Conservation (phyloP, 2,797 vertebrate genomes). For the Rousettus madagascariensis region DNA sequence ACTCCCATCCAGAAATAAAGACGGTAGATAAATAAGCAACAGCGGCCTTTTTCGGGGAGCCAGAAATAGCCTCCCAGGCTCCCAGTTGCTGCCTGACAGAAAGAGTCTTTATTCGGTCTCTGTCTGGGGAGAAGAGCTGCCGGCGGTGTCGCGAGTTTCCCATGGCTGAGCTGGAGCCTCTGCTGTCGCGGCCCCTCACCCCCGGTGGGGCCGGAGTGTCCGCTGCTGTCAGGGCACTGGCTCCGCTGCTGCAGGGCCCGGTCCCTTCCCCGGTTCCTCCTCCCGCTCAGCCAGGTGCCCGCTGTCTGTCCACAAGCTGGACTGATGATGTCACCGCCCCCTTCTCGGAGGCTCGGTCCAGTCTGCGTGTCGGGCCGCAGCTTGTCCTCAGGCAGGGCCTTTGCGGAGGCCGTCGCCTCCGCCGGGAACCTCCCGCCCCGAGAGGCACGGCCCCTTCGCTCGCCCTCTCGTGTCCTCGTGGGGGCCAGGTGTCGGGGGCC, state of each 20-base stretch:
- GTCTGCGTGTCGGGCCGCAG: fast-evolving
- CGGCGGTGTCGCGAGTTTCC: fast-evolving
- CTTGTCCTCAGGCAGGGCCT: neutral
- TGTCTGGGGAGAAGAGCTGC: neutral
- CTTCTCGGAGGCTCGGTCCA: neutral
- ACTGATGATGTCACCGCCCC: neutral
- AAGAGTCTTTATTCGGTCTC: neutral
- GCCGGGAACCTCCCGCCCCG: neutral
- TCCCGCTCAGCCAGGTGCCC: fast-evolving
- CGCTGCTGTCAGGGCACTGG: neutral
- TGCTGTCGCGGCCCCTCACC: fast-evolving
- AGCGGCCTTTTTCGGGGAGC: constrained; percentile 37
- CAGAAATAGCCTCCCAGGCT: constrained; percentile 31
- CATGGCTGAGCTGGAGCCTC: neutral
- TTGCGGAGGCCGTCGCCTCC: neutral
- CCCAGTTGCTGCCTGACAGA: neutral
- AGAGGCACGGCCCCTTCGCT: fast-evolving
- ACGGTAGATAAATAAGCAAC: neutral
- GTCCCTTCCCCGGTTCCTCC: neutral
- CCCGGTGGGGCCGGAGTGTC: fast-evolving
- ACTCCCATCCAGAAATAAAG: constrained; percentile 58
- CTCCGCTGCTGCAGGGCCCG: neutral
- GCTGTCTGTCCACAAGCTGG: neutral
- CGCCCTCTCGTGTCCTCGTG: too few species aligned
- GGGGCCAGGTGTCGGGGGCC: too few species aligned